Evolutionary conservation across 2,797 vertebrate genomes (phyloP), one percentile per base, ranked within the genome.

Genomic region (Etheostoma perlongum): DNA sequence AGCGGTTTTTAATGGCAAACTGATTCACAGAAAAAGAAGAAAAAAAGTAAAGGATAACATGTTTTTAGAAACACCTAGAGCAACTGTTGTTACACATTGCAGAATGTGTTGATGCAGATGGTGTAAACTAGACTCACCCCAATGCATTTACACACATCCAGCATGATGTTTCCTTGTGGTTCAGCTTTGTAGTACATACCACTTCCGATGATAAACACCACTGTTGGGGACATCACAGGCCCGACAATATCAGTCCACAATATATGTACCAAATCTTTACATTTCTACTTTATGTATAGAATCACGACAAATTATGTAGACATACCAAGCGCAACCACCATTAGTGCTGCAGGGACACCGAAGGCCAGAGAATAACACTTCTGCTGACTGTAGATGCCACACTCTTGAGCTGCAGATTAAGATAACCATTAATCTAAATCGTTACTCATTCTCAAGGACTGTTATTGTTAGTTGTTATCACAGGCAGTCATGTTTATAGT

Each of bases 301-400:
- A 5, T 52, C 23, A n/a, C n/a, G 49, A 3, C 1, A 33, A 25
- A 60, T 58, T 42, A 11, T 51, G 58, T 16, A 59, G 15, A 79
- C 91, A 19, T 94, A 99, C 98, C 61, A 9, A 99, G 89, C 52
- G 97, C 42, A 4, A 96, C 18, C 68, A 96, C 91, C 98, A 99
- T 99, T 57, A 99, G 95, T 4, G 92, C 91, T 27, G 97, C 96
- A 30, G 98, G 98, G 66, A 99, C 95, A 18, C 98, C 98, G 36
- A 99, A 99, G 4, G 98, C 98, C 58, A 99, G 91, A 0, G 98
- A 95, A 81, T 99, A 99, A 79, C 98, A 99, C 15, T 95, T 88
- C 84, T 97, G 94, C 65, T 93, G 78, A 54, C 2, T 86, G 40
- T 97, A 67, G 91, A 98, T 96, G 49, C 98, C 98, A 74, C 98